Percentiles rank a stretch among this genome's conserved stretches.
Conservation (phyloP, 2,888 invertebrate species). For the Busseola fusca region DNA sequence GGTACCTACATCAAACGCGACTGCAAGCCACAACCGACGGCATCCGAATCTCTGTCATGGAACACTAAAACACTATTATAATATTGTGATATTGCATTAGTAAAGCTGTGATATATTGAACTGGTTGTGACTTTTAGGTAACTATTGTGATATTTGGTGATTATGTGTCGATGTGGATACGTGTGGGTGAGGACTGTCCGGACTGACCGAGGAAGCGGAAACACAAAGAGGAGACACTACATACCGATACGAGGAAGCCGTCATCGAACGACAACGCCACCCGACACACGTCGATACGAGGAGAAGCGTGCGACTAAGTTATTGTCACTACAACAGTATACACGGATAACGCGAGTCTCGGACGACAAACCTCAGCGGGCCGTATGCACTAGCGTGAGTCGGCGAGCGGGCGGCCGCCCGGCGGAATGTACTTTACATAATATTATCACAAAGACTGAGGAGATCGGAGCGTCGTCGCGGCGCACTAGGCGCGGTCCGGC, state of each 20-base stretch:
- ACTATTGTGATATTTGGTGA: conserved; percentile 89
- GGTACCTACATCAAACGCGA: conserved; percentile 51
- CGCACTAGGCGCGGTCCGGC: conserved; percentile 63
- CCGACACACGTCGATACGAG: conserved; percentile 54
- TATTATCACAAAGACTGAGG: conserved; percentile 86
- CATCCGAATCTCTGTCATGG: conserved; percentile 64
- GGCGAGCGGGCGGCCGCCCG: conserved; percentile 61
- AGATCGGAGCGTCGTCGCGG: conserved; percentile 67
- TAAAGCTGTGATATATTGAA: conserved; percentile 88
- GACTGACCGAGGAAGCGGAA: conserved; percentile 67
- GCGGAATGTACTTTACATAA: conserved; percentile 86
- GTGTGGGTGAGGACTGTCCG: conserved; percentile 63
- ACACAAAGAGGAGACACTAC: conserved; percentile 65
- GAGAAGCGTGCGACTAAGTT: conserved; percentile 75
- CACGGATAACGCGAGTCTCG: conserved; percentile 65
- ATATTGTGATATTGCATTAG: conserved; percentile 85
- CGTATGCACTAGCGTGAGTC: conserved; percentile 59
- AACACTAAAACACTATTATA: conserved; percentile 71
- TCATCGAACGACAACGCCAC: conserved; percentile 46
- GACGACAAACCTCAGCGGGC: conserved; percentile 61
- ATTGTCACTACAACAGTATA: conserved; percentile 85
- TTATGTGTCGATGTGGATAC: conserved; percentile 68
- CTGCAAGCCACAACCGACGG: conserved; percentile 66
- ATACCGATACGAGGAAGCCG: conserved; percentile 57
- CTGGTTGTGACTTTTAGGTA: conserved; percentile 87